Evolutionary conservation across 2,888 invertebrate genomes (phyloP).

Genomic region (Caenorhabditis sinica): DNA sequence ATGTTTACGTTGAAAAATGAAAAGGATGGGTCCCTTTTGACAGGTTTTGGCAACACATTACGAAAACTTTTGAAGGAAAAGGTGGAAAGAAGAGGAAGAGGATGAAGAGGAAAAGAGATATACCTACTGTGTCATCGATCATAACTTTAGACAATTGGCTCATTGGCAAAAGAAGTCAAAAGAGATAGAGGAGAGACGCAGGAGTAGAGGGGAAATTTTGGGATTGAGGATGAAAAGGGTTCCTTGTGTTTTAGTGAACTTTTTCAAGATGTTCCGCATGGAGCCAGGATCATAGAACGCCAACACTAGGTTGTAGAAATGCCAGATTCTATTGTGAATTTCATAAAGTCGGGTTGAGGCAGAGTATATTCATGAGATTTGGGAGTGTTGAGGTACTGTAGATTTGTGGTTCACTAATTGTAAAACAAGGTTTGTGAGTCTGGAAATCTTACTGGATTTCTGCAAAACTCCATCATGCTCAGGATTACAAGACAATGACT

Average conservation of each 20-base stretch:
- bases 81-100: slow-evolving; percentile 7
- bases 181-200: neutral
- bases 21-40: slow-evolving; percentile 37
- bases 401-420: too few relatives aligned
- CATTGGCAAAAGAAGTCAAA: slow-evolving; percentile 8
- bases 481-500: too few relatives aligned
- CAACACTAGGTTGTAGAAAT: neutral
- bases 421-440: too few relatives aligned
- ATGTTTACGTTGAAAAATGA: slow-evolving; percentile 38
- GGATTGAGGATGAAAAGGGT: neutral
- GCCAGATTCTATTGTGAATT: neutral
- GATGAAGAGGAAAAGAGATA: neutral
- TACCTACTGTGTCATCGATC: slow-evolving; percentile 43
- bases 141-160: slow-evolving; percentile 51
- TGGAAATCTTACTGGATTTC: too few relatives aligned
- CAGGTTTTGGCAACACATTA: slow-evolving; percentile 49
- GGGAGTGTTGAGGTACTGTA: too few relatives aligned
- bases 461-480: too few relatives aligned
- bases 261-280: neutral
- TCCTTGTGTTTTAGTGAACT: neutral
- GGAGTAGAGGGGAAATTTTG: neutral
- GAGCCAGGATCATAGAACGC: neutral
- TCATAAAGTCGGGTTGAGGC: too few relatives aligned
- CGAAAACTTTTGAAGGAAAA: slow-evolving; percentile 31
- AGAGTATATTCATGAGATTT: too few relatives aligned